Conservation (phyloP, 2,888 invertebrate genomes). For the Resseliella maxima region DNA sequence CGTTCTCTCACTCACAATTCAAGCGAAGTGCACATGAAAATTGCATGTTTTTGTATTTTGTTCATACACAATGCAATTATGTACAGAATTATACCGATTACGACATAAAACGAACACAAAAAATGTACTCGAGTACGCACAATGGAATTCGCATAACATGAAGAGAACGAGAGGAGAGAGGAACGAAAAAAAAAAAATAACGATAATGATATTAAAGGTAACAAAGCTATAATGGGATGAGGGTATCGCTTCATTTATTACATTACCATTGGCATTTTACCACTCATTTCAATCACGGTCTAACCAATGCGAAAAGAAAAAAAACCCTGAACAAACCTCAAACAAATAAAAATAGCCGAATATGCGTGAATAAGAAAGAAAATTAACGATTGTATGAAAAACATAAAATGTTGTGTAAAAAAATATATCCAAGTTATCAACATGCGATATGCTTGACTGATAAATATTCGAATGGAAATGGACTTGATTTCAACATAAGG, state of each 20-base stretch:
- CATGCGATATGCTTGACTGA: constrained; percentile 36
- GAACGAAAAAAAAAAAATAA: neutral
- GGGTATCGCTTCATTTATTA: constrained; percentile 46
- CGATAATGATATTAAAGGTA: constrained; percentile 27
- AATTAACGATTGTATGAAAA: neutral
- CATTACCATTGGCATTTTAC: constrained; percentile 23
- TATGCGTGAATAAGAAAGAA: neutral
- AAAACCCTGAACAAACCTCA: neutral
- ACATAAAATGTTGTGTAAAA: neutral
- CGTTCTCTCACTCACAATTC: neutral
- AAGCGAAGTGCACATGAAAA: constrained; percentile 22
- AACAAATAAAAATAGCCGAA: neutral
- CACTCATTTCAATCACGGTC: neutral
- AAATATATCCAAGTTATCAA: neutral
- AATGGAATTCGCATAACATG: neutral
- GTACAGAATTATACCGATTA: constrained; percentile 36
- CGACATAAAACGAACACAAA: neutral
- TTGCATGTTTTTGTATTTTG: neutral
- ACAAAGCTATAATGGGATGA: constrained; percentile 47
- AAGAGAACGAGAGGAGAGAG: too few species aligned
- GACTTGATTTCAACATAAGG: neutral
- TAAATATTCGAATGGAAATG: neutral
- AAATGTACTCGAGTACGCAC: neutral
- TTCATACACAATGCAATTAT: constrained; percentile 20
- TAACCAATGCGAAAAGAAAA: neutral